Base-by-base conservation (phyloP, 2,888 invertebrate species). In the Magallana nippona region DNA sequence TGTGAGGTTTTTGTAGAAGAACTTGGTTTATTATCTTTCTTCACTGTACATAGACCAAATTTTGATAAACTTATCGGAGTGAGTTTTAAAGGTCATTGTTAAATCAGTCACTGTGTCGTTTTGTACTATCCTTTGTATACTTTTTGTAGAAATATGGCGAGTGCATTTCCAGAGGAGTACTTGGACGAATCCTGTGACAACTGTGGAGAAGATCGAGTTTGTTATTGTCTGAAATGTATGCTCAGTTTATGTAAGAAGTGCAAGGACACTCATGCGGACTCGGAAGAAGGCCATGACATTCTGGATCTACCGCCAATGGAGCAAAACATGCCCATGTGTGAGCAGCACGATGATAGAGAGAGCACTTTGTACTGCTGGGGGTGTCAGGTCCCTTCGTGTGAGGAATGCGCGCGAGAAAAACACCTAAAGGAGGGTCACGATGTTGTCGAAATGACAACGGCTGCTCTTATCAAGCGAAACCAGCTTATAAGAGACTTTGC, bases 191-290 rank as follows among this genome's bases (percentile, higher is more conserved):
- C 15, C 10, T 71, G 71, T 22, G 71, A 71, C 27, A 2, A 1
- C 8, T 71, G 71, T 71, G 71, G 71, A 11, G 27, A 15, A 15
- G 27, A 71, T 2, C 71, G 71, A 2, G 32, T 32, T 15, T 71
- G 71, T 27, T 27, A 27, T 27, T 71, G 71, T 71, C 3, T 71
- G 27, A 71, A 71, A 27, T 71, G 71, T 71, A 32, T 71, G 19
- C 13, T 27, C 13, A 71, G 27, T 71, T 71, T 71, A 22, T 71
- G 71, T 71, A 32, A 71, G 27, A 71, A 71, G 13, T 71, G 71
- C 71, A 71, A 71, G 27, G 71, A 71, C 11, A 71, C 10, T 22
- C 71, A 71, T 2, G 71, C 17, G 3, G 32, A 71, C 71, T 1
- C 22, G 1, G 71, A 11, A 22, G 71, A 71, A 15, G 2, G 13